Evolutionary conservation across 2,113 vertebrate genomes (phyloP).

Genomic region (Coracopsis vasa): DNA sequence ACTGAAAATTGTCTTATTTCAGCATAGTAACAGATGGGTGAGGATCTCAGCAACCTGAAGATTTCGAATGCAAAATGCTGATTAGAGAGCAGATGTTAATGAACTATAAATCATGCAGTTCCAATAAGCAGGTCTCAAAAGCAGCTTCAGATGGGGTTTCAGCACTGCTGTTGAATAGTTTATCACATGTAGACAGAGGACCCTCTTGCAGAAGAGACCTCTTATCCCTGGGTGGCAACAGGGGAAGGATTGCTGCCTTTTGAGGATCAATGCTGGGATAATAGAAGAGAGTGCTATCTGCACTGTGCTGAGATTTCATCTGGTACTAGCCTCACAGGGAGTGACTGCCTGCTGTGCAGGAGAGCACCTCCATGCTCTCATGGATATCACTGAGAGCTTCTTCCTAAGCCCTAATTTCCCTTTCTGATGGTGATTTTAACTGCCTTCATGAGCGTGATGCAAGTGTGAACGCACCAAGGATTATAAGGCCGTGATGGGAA

Average conservation of each 20-base stretch:
- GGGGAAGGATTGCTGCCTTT: neutral
- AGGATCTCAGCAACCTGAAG: constrained; percentile 4
- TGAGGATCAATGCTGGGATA: neutral
- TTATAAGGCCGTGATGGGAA: neutral
- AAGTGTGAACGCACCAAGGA: neutral
- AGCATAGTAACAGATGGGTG: neutral
- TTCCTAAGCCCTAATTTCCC: neutral
- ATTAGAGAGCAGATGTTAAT: neutral
- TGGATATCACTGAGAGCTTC: neutral
- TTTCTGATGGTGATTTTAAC: neutral
- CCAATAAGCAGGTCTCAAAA: neutral
- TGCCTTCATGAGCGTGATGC: neutral
- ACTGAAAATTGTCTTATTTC: neutral
- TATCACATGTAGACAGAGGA: neutral
- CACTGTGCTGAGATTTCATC: neutral
- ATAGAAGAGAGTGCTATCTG: neutral
- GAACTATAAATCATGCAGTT: neutral
- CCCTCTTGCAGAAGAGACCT: neutral
- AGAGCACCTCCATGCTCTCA: neutral
- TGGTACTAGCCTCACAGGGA: neutral
- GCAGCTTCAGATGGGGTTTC: neutral
- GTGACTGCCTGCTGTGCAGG: neutral
- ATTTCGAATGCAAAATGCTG: neutral
- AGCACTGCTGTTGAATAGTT: neutral
- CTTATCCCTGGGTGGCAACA: neutral